A percentile compares a stretch with the other conserved stretches of the same genome.
Evolutionary conservation across 2,113 vertebrate species (phyloP).

Genomic region (Dermatemys mawii): DNA sequence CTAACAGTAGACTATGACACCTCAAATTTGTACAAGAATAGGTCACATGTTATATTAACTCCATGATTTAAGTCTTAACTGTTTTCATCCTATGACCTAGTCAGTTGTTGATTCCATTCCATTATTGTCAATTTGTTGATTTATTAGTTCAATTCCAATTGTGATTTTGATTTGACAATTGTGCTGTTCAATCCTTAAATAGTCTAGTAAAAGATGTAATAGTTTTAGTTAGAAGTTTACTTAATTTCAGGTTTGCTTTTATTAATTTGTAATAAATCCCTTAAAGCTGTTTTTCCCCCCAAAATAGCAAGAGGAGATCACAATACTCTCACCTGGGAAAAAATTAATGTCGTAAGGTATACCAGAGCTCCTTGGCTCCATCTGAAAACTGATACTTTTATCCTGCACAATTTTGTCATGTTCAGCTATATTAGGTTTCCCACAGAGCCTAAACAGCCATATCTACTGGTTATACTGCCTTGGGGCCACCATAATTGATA

Average conservation of each 20-base stretch:
- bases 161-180: not conserved
- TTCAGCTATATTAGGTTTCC: conserved; percentile 38
- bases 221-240: not conserved
- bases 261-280: not conserved
- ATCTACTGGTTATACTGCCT: not conserved
- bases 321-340: not conserved
- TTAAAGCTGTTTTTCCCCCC: not conserved
- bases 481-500: conserved; percentile 1
- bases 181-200: not conserved
- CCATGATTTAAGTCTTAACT: not conserved
- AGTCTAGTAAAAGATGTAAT: not conserved
- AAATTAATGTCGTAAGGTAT: not conserved
- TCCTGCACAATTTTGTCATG: not conserved
- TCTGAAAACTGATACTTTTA: not conserved
- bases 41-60: not conserved
- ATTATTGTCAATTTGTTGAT: not conserved
- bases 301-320: not conserved
- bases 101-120: not conserved
- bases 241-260: not conserved
- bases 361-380: not conserved
- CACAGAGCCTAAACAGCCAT: conserved; percentile 5
- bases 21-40: not conserved
- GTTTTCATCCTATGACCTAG: not conserved
- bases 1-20: not conserved
- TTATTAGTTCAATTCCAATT: not conserved